These are phyloP conservation scores for Stegodyphus mimosarum DNA, from an alignment of 1,140 invertebrate species.

Conservation along the genomic window DNA sequence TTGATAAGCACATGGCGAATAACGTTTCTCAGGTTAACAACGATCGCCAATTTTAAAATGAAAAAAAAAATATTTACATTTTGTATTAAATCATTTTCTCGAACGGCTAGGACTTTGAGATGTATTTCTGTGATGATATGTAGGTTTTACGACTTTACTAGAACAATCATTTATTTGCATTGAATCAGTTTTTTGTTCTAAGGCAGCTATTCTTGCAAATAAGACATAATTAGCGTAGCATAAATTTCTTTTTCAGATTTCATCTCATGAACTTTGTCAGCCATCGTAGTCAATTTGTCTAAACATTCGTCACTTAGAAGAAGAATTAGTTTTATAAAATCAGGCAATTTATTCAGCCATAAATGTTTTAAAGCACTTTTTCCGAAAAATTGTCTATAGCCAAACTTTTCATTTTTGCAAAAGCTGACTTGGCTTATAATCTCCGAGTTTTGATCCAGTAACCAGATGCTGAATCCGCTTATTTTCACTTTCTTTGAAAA, in stretches of 20 bases:
- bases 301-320: neutral
- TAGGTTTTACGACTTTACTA: neutral
- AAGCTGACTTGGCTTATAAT: neutral
- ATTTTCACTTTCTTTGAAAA: conserved; percentile 17
- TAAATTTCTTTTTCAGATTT: neutral
- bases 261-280: neutral
- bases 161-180: conserved; percentile 7
- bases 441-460: neutral
- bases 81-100: neutral
- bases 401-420: neutral
- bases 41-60: neutral
- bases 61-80: neutral
- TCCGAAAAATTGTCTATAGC: neutral
- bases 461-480: neutral
- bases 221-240: neutral
- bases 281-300: neutral
- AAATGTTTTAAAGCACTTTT: neutral
- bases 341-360: neutral
- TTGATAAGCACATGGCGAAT: neutral
- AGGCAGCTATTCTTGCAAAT: neutral
- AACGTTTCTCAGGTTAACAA: neutral
- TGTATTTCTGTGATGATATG: too few species aligned
- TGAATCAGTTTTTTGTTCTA: conserved; percentile 9
- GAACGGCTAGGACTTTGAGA: neutral
- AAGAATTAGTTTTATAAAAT: neutral